Base-by-base conservation (phyloP, 2,888 invertebrate genomes). In the Heliconius ismenius region DNA sequence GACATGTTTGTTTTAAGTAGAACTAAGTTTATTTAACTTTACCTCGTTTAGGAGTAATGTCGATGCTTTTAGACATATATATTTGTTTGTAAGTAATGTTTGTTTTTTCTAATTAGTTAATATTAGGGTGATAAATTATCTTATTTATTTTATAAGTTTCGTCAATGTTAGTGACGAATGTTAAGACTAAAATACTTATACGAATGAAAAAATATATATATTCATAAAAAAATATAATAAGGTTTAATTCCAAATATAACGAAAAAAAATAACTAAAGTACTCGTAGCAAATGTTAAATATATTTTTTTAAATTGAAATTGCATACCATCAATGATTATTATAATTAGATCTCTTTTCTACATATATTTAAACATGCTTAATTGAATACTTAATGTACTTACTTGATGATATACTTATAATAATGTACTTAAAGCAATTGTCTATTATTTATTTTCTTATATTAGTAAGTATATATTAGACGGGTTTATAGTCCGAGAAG, bases 401-500 rank as follows among this genome's bases (percentile, higher is more conserved):
- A 64, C 49, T 64, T 64, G 54, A 54, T 49, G 28, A 75, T 70
- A 64, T 32, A 64, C 75, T 70, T 70, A 32, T 70, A 32, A 18
- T 64, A 75, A 75, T 63, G 63, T 70, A 75, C 70, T 70, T 70
- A 58, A 58, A 32, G n/a, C 18, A 32, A 58, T 58, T n/a, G 70
- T 4, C 39, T 67, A 67, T 67, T 58, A 70, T 70, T 70, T 32
- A 58, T 32, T 69, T 28, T 28, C 6, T 69, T 69, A 3, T 69
- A 28, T 68, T 21, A 21, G 21, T 28, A 28, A 11, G 28, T 54
- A 39, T 54, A 49, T 49, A 49, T 49, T 21, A 49, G 21, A 49
- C 7, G 49, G 2, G 7, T 7, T 49, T 58, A 32, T 58, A 58
- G 58, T 24, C 24, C 15, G 24, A 70, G 58, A 58, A 32, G 13